Base-by-base conservation (phyloP, 2,113 vertebrate species). In the Sorex fumeus region DNA sequence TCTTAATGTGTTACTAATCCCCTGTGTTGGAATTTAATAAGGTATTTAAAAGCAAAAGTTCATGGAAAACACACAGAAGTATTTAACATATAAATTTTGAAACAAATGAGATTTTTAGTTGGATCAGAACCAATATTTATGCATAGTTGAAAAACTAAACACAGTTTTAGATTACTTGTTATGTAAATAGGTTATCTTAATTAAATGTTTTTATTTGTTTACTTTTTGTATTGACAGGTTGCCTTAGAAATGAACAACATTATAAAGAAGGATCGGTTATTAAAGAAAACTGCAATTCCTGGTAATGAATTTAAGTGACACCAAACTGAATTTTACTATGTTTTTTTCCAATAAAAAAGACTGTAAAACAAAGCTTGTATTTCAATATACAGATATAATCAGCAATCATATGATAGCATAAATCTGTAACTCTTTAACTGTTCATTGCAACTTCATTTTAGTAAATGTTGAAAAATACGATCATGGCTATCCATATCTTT, bases 221-320 rank as follows among this genome's bases (percentile, higher is more conserved):
- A 0, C 70, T 6, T 97, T 72, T 97, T 97, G 25, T 96, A 12
- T 97, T 97, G 90, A 45, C 97, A 98, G 98, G 97, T 97, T 98
- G 98, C 96, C 91, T 96, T 93, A 97, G 95, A 97, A 95, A 96
- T 89, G 97, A 96, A 45, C 96, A 57, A n/a, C 93, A 91, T 92
- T 97, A 98, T 9, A 95, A 94, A 98, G 97, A 98, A 97, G 97
- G 97, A 97, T 53, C 93, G 90, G 72, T 95, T 79, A 92, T 97
- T 95, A 98, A 97, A 96, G 98, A 98, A 94, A 98, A 98, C 97
- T 98, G 98, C 97, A 98, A 98, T 92, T 97, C 93, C 84, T 98
- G 98, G 98, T 98, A 98, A 98, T 45, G 84, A 94, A 95, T 94
- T 80, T 96, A 94, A 95, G 60, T 90, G 86, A 0, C 8, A 89